These are phyloP conservation scores for Sebastes elongatus DNA, from an alignment of 2,797 vertebrate genomes.

Conservation along the genomic window DNA sequence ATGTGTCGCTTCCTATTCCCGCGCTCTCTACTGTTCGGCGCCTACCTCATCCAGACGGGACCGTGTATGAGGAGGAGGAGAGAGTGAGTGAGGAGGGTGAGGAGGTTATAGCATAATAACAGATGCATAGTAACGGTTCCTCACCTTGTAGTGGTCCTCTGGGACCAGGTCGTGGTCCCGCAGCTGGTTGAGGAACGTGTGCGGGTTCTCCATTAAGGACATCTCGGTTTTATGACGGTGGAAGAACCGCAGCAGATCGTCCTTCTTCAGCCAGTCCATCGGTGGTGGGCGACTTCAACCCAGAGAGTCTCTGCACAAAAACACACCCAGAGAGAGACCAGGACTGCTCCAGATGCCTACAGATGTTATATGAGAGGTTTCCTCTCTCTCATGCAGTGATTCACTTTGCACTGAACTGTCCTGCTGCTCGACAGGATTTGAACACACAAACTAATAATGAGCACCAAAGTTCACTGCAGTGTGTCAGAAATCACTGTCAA, in stretches of 20 bases:
- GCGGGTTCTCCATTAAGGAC: conserved; percentile 72
- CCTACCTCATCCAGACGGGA: rapidly evolving
- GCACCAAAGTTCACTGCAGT: neutral
- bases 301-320: neutral
- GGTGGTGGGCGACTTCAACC: no score
- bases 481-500: neutral
- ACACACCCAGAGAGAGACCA: neutral
- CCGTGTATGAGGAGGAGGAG: no score
- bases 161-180: conserved; percentile 72
- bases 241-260: conserved; percentile 62
- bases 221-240: conserved; percentile 72
- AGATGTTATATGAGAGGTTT: neutral
- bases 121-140: neutral
- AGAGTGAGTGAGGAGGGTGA: no score
- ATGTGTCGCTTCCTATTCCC: no score
- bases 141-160: conserved; percentile 64
- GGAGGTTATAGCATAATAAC: neutral
- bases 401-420: no score
- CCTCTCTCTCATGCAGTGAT: rapidly evolving
- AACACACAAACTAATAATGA: neutral
- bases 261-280: conserved; percentile 46
- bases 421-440: neutral
- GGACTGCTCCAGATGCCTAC: no score
- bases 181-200: conserved; percentile 70
- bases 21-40: no score